Evolutionary conservation across 2,888 invertebrate genomes (phyloP).

Genomic region (Vesta saturnalis): DNA sequence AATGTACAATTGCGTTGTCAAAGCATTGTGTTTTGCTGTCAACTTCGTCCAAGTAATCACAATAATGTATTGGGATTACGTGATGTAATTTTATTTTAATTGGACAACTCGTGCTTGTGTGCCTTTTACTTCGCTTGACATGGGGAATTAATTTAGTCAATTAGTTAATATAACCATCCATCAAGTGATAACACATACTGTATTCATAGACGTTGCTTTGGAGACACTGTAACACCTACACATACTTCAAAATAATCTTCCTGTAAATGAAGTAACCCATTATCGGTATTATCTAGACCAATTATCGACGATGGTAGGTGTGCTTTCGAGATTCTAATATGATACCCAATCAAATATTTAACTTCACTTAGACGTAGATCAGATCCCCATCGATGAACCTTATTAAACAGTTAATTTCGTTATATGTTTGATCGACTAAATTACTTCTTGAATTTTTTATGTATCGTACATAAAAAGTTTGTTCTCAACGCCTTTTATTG

Average conservation of each 20-base stretch:
- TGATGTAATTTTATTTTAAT: conserved; percentile 41
- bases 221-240: conserved; percentile 36
- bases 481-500: not conserved
- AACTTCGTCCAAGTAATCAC: conserved; percentile 32
- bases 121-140: conserved; percentile 49
- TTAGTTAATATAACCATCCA: conserved; percentile 52
- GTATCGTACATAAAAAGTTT: not conserved
- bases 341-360: conserved; percentile 34
- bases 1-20: conserved; percentile 28
- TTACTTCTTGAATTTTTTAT: conserved; percentile 30
- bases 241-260: not conserved
- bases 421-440: conserved; percentile 26
- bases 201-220: conserved; percentile 45
- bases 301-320: conserved; percentile 28
- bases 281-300: conserved; percentile 30
- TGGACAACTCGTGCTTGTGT: conserved; percentile 35
- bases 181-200: conserved; percentile 45
- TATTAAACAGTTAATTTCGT: conserved; percentile 34
- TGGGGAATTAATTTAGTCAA: conserved; percentile 54
- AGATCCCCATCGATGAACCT: conserved; percentile 13
- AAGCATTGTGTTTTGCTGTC: conserved; percentile 32
- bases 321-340: conserved; percentile 18
- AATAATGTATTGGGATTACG: conserved; percentile 40
- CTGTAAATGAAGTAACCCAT: conserved; percentile 16
- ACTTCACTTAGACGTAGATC: conserved; percentile 12